These are phyloP conservation scores for Ylistrum balloti DNA, from an alignment of 1,140 invertebrate genomes.

Conservation along the genomic window DNA sequence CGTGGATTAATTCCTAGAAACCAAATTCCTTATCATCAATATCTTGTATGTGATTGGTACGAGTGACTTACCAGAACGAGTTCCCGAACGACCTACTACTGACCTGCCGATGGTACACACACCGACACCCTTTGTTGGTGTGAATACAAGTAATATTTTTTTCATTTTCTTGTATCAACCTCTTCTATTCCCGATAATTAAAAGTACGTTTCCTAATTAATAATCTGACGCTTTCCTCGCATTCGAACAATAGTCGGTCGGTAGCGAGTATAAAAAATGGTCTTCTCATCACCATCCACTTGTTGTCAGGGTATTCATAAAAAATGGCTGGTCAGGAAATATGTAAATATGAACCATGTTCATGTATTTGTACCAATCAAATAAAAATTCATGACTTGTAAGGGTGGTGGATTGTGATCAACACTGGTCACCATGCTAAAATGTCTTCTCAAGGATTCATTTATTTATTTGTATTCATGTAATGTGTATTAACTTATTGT, in stretches of 20 bases:
- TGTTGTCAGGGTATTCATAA: background rate
- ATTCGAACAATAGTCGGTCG: background rate
- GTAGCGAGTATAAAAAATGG: background rate
- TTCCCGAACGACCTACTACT: background rate
- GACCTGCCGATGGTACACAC: background rate
- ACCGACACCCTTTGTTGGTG: background rate
- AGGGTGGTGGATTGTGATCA: background rate
- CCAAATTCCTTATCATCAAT: background rate
- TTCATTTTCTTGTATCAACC: background rate
- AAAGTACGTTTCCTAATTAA: background rate
- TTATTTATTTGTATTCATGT: too few relatives aligned
- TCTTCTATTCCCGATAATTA: background rate
- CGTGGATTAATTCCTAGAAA: background rate
- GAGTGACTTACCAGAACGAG: background rate
- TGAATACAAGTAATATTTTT: background rate
- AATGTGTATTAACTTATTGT: too few relatives aligned
- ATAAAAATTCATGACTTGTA: background rate
- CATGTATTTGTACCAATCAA: background rate
- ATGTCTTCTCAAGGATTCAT: too few relatives aligned
- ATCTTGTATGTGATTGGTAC: background rate
- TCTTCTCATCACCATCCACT: background rate
- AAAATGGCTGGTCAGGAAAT: background rate
- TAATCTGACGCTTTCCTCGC: background rate
- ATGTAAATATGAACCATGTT: background rate
- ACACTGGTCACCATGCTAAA: too few relatives aligned